Conservation (phyloP, 2,797 vertebrate species). For the Telmatherina bonti region DNA sequence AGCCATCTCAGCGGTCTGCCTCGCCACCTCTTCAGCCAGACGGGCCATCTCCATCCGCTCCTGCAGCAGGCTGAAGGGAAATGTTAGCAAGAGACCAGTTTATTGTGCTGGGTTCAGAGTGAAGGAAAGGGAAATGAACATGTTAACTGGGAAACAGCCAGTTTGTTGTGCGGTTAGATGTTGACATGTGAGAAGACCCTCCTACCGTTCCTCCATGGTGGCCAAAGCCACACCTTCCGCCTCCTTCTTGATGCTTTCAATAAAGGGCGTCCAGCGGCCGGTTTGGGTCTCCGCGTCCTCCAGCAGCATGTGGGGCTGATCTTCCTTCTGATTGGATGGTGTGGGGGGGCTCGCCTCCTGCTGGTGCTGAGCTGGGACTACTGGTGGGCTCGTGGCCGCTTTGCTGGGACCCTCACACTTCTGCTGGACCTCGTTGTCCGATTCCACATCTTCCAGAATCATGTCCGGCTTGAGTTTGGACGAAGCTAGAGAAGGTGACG, state of each 20-base stretch:
- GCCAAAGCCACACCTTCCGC: conserved; percentile 73
- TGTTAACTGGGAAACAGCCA: too few species aligned
- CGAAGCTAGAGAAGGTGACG: conserved; percentile 52
- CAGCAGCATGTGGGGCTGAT: conserved; percentile 26
- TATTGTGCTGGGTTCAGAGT: too few species aligned
- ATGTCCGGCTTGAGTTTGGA: conserved; percentile 73
- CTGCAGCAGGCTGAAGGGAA: conserved; percentile 66
- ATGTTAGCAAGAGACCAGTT: too few species aligned
- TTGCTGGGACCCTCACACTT: conserved; percentile 12
- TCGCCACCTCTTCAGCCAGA: conserved; percentile 82
- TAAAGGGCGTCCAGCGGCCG: conserved; percentile 83
- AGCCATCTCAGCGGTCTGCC: conserved; percentile 79
- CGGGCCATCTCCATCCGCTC: conserved; percentile 78
- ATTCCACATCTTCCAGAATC: conserved; percentile 78
- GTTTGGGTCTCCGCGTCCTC: conserved; percentile 86
- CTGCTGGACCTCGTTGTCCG: conserved; percentile 62
- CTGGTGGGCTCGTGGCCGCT: conserved; percentile 1
- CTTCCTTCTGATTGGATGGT: too few species aligned
- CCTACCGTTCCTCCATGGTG: conserved; percentile 82
- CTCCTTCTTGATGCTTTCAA: conserved; percentile 81
- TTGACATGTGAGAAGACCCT: too few species aligned
- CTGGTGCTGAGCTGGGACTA: neutral
- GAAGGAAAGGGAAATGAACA: too few species aligned
- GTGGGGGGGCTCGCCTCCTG: conserved; percentile 22
- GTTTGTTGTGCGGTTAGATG: too few species aligned